Percentiles rank a stretch among this genome's conserved stretches.
These are phyloP conservation scores for Elymnias hypermnestra DNA, from an alignment of 1,140 invertebrate species.

Conservation along the genomic window DNA sequence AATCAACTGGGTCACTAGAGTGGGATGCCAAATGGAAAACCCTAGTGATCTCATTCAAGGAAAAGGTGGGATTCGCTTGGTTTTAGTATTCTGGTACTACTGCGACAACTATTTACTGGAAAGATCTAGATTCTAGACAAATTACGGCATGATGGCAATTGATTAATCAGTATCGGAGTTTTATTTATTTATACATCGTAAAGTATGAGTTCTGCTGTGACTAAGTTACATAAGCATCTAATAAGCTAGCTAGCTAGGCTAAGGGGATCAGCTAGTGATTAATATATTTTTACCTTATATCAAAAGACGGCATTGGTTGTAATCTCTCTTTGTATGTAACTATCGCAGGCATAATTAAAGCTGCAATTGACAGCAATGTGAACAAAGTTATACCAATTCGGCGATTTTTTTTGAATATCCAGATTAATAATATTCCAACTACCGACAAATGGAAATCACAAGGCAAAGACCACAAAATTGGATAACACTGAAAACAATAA, in stretches of 20 bases:
- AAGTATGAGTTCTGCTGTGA: too few relatives aligned
- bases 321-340: slow-evolving; percentile 5
- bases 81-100: too few relatives aligned
- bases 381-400: background rate
- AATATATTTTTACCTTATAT: background rate
- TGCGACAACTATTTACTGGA: too few relatives aligned
- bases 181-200: too few relatives aligned
- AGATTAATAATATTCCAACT: background rate
- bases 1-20: too few relatives aligned
- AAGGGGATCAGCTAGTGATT: background rate
- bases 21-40: too few relatives aligned
- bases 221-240: too few relatives aligned
- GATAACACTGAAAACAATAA: slow-evolving; percentile 10
- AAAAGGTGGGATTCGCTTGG: too few relatives aligned
- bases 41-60: too few relatives aligned
- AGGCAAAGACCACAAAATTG: slow-evolving; percentile 6
- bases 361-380: background rate
- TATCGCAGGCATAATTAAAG: background rate
- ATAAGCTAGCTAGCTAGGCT: background rate
- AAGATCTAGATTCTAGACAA: too few relatives aligned
- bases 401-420: slow-evolving; percentile 3
- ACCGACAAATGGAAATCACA: slow-evolving; percentile 14
- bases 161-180: too few relatives aligned
- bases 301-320: background rate
- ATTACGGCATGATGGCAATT: too few relatives aligned